These are phyloP conservation scores for Orchestia grillus DNA, from an alignment of 1,140 invertebrate genomes.

Conservation along the genomic window DNA sequence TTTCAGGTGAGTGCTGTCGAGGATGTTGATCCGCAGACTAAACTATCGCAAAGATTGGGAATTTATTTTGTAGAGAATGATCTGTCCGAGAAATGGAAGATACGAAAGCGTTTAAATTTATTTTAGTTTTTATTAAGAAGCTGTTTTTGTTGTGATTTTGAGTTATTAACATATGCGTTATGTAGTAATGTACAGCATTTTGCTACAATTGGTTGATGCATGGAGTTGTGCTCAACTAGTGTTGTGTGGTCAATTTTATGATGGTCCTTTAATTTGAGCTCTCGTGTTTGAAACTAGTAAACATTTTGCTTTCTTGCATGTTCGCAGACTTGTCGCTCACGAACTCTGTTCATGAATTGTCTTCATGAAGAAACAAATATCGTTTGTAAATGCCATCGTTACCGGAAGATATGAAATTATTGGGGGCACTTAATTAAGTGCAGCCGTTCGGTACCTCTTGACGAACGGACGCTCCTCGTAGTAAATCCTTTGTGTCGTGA, in stretches of 20 bases:
- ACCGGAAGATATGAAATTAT: neutral
- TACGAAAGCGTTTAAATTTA: neutral
- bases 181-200: neutral
- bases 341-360: neutral
- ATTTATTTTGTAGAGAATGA: neutral
- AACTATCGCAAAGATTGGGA: too few relatives aligned
- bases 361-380: neutral
- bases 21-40: too few relatives aligned
- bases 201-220: neutral
- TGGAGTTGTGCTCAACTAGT: neutral
- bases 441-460: neutral
- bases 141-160: neutral
- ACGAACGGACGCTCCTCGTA: neutral
- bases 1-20: too few relatives aligned
- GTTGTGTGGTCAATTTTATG: neutral
- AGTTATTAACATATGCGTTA: neutral
- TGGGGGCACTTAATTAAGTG: neutral
- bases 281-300: neutral
- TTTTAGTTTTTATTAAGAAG: neutral
- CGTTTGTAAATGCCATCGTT: too few relatives aligned
- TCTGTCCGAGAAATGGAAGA: neutral
- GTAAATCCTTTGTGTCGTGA: too few relatives aligned
- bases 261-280: neutral
- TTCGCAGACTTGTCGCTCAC: neutral
- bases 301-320: neutral